A percentile compares a stretch with the other conserved stretches of the same genome.
These are phyloP conservation scores for Hoplostethus atlanticus DNA, from an alignment of 2,797 vertebrate genomes.

Conservation along the genomic window DNA sequence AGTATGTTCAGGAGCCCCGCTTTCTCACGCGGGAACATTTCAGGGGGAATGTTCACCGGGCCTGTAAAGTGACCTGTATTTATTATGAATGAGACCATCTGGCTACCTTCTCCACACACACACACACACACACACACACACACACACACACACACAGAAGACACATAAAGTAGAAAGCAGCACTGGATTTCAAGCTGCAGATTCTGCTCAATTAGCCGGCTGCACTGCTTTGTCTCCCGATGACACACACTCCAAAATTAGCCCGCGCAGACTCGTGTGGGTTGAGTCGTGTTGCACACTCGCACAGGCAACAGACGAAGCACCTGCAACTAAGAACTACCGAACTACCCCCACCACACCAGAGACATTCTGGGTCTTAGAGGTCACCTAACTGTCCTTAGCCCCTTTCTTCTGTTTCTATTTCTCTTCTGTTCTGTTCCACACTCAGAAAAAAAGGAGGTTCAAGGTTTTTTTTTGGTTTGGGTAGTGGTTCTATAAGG, in stretches of 20 bases:
- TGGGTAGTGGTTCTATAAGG: background rate
- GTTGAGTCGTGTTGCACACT: conserved; percentile 15
- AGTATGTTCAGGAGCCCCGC: conserved; percentile 22
- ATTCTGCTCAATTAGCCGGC: conserved; percentile 39
- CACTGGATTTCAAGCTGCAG: conserved; percentile 16
- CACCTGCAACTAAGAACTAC: conserved; percentile 16
- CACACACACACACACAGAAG: conserved; percentile 8
- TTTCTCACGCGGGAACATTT: conserved; percentile 47
- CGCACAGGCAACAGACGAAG: conserved; percentile 30
- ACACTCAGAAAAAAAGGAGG: background rate
- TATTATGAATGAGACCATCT: conserved; percentile 71
- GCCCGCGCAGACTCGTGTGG: conserved; percentile 11
- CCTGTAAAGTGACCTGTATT: conserved; percentile 64
- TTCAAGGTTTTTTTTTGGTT: background rate
- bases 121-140: conserved; percentile 13
- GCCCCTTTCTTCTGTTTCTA: conserved; percentile 10
- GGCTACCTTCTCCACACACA: conserved; percentile 34
- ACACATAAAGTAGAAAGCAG: background rate
- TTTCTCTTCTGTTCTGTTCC: background rate
- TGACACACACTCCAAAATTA: conserved; percentile 35
- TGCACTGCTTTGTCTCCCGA: conserved; percentile 28
- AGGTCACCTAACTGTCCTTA: background rate
- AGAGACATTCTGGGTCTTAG: background rate
- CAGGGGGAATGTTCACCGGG: conserved; percentile 48
- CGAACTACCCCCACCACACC: conserved; percentile 1